Conservation (phyloP, 2,113 vertebrate genomes). For the Lophius piscatorius region DNA sequence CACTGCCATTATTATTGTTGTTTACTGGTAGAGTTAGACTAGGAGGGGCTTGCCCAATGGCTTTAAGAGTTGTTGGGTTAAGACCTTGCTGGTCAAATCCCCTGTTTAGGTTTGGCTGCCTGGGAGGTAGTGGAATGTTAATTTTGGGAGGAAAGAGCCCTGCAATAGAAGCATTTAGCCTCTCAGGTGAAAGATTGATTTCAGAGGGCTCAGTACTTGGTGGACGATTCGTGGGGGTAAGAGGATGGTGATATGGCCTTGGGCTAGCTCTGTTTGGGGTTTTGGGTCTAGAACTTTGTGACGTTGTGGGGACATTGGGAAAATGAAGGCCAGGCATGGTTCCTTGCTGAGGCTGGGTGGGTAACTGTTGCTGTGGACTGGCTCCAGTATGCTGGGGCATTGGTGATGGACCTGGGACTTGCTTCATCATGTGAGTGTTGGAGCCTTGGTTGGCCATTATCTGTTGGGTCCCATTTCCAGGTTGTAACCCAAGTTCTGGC, state of each 20-base stretch:
- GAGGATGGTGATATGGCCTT: conserved; percentile 94
- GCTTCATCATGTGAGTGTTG: conserved; percentile 90
- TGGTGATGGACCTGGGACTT: conserved; percentile 85
- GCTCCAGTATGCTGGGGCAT: conserved; percentile 87
- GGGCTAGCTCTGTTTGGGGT: conserved; percentile 97
- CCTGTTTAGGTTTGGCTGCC: conserved; percentile 89
- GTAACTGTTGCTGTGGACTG: conserved; percentile 87
- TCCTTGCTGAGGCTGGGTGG: conserved; percentile 81
- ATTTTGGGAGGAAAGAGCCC: conserved; percentile 98
- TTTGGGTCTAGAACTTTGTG: conserved; percentile 95
- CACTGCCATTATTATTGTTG: conserved; percentile 66
- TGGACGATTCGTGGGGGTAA: conserved; percentile 96
- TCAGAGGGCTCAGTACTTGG: conserved; percentile 98
- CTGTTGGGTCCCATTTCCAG: conserved; percentile 88
- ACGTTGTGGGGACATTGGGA: conserved; percentile 87
- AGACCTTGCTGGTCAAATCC: conserved; percentile 98
- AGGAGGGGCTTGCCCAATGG: conserved; percentile 95
- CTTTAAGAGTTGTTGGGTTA: conserved; percentile 98
- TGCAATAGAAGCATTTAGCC: conserved; percentile 97
- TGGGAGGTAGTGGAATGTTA: conserved; percentile 96
- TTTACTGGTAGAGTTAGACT: conserved; percentile 79
- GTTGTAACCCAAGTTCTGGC: conserved; percentile 75
- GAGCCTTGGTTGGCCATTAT: conserved; percentile 85
- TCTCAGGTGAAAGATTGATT: conserved; percentile 97
- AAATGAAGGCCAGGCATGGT: conserved; percentile 90